Conservation (phyloP, 2,113 vertebrate genomes). For the Dasyprocta punctata region DNA sequence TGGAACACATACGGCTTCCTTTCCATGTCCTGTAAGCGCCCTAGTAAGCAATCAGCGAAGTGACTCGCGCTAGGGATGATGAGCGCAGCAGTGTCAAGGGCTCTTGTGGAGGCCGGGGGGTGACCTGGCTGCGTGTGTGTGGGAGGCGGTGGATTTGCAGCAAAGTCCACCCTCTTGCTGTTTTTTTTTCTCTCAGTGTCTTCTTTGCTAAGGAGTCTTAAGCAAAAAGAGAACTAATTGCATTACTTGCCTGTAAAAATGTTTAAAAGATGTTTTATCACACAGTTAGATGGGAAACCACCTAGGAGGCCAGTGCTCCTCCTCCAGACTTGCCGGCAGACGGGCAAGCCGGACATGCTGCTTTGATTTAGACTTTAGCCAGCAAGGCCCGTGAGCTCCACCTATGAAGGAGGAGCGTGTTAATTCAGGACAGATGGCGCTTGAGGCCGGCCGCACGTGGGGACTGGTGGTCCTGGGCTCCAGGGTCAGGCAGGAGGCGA, state of each 20-base stretch:
- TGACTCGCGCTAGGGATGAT: neutral
- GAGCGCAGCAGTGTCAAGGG: neutral
- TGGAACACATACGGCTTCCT: neutral
- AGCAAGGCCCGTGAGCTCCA: constrained; percentile 76
- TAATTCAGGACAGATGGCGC: constrained; percentile 86
- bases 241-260: constrained; percentile 58
- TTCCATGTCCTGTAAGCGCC: neutral
- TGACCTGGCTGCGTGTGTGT: neutral
- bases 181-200: neutral
- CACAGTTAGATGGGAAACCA: neutral
- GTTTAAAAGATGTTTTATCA: constrained; percentile 50
- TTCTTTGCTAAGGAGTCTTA: constrained; percentile 37
- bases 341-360: constrained; percentile 41
- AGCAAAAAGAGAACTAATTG: constrained; percentile 54
- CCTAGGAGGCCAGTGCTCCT: neutral
- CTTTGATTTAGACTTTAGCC: constrained; percentile 73
- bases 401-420: constrained; percentile 71
- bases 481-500: constrained; percentile 59
- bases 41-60: neutral
- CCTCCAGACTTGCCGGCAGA: neutral
- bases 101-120: neutral
- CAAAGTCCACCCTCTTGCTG: neutral
- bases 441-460: constrained; percentile 79
- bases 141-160: constrained; percentile 15
- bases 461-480: constrained; percentile 68